Conservation (phyloP, 2,797 vertebrate species). For the Crenichthys baileyi region DNA sequence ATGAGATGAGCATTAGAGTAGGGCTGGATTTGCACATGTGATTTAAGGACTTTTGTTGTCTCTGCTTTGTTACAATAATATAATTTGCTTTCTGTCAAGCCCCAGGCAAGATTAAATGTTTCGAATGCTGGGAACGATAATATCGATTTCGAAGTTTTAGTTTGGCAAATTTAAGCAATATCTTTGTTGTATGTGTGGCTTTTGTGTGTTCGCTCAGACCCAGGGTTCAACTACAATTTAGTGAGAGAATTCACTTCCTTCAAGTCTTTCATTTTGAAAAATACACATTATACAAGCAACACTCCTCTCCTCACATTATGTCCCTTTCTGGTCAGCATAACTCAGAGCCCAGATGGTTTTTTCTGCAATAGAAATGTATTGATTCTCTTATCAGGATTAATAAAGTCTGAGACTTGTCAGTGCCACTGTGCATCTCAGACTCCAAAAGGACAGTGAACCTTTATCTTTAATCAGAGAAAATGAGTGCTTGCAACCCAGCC, state of each 20-base stretch:
- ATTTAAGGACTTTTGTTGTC: conserved; percentile 37
- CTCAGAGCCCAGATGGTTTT: conserved; percentile 25
- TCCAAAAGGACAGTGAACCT: conserved; percentile 24
- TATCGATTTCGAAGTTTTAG: conserved; percentile 2
- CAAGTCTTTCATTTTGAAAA: not conserved
- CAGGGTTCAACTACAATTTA: conserved; percentile 24
- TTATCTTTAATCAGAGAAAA: conserved; percentile 39
- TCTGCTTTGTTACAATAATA: conserved; percentile 27
- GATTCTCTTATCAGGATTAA: conserved; percentile 71
- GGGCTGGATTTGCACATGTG: conserved; percentile 26
- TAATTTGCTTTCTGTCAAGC: conserved; percentile 34
- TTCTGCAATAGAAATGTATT: conserved; percentile 51
- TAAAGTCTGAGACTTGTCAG: conserved; percentile 55
- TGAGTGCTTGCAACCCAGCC: conserved; percentile 8
- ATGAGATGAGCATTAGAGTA: conserved; percentile 36
- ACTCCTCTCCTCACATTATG: conserved; percentile 20
- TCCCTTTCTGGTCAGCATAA: conserved; percentile 17
- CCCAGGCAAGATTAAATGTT: conserved; percentile 43
- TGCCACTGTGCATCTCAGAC: conserved; percentile 3
- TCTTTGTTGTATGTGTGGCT: not conserved
- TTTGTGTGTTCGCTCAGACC: not conserved
- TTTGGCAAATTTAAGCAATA: conserved; percentile 24
- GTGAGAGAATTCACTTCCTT: conserved; percentile 6
- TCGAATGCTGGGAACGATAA: conserved; percentile 25
- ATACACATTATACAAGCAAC: not conserved